phyloP scores from a whole-genome alignment of 2,888 invertebrate species.

The Torymus texanus region DNA sequence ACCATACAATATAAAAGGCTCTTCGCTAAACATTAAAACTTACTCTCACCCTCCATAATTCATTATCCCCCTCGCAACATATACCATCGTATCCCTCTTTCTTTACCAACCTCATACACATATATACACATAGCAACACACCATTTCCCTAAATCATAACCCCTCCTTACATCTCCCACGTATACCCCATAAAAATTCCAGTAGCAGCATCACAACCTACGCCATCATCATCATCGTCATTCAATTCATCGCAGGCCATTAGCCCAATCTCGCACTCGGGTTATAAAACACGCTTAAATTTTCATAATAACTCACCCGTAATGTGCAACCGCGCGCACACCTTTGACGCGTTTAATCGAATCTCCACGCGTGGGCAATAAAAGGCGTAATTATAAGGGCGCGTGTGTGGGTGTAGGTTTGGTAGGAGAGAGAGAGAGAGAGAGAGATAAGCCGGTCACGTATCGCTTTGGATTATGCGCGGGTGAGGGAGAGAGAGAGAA shows the following conservation, averaged over 20 bases:
- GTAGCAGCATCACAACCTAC: too few relatives aligned
- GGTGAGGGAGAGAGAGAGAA: neutral
- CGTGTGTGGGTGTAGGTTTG: neutral
- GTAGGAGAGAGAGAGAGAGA: too few relatives aligned
- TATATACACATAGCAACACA: too few relatives aligned
- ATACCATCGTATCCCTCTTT: too few relatives aligned
- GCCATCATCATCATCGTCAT: too few relatives aligned
- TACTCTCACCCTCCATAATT: too few relatives aligned
- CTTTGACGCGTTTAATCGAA: conserved; percentile 41
- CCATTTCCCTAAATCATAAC: too few relatives aligned
- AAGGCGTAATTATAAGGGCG: conserved; percentile 40
- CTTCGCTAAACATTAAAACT: too few relatives aligned
- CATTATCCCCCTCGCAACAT: too few relatives aligned
- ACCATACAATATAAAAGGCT: too few relatives aligned
- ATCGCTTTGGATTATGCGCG: conserved; percentile 18
- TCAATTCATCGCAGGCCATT: too few relatives aligned
- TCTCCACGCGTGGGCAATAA: conserved; percentile 33
- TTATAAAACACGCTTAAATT: neutral
- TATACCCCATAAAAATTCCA: neutral
- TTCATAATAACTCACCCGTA: neutral
- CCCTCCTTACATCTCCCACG: neutral
- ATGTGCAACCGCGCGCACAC: neutral
- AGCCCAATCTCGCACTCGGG: neutral
- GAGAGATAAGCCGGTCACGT: conserved; percentile 47
- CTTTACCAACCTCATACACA: too few relatives aligned